These are phyloP conservation scores for Steinernema khuongi DNA, from an alignment of 1,140 invertebrate species.

Conservation along the genomic window DNA sequence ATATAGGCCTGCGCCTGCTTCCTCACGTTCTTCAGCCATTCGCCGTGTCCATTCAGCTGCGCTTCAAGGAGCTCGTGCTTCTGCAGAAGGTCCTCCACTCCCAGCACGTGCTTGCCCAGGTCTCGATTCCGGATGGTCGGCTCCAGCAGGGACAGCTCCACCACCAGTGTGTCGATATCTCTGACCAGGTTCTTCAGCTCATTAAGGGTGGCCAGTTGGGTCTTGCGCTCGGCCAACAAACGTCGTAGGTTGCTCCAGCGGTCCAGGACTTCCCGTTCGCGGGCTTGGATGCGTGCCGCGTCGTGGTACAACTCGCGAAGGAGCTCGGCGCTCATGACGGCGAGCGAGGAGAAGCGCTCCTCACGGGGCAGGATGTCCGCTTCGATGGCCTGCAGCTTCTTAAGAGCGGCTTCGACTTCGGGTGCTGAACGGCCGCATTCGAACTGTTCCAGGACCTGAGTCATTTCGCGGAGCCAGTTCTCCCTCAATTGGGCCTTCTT, in stretches of 20 bases:
- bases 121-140: conserved; percentile 77
- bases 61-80: conserved; percentile 84
- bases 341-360: conserved; percentile 86
- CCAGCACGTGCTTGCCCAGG: conserved; percentile 81
- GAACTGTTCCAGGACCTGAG: conserved; percentile 69
- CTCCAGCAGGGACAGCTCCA: conserved; percentile 75
- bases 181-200: conserved; percentile 53
- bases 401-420: conserved; percentile 91
- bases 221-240: conserved; percentile 77
- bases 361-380: conserved; percentile 87
- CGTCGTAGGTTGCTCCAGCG: conserved; percentile 80
- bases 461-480: conserved; percentile 95
- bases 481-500: conserved; percentile 82
- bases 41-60: conserved; percentile 66
- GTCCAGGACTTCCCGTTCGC: conserved; percentile 78
- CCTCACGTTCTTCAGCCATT: conserved; percentile 67
- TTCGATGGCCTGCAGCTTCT: conserved; percentile 95
- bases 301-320: conserved; percentile 85
- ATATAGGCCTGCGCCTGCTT: conserved; percentile 63
- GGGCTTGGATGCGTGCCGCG: conserved; percentile 72
- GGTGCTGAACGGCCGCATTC: conserved; percentile 79
- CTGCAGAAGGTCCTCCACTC: conserved; percentile 84
- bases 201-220: conserved; percentile 67
- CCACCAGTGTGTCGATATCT: conserved; percentile 71
- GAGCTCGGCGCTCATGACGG: conserved; percentile 72